Base-by-base conservation (phyloP, 2,113 vertebrate species). In the Oxyruncus cristatus region DNA sequence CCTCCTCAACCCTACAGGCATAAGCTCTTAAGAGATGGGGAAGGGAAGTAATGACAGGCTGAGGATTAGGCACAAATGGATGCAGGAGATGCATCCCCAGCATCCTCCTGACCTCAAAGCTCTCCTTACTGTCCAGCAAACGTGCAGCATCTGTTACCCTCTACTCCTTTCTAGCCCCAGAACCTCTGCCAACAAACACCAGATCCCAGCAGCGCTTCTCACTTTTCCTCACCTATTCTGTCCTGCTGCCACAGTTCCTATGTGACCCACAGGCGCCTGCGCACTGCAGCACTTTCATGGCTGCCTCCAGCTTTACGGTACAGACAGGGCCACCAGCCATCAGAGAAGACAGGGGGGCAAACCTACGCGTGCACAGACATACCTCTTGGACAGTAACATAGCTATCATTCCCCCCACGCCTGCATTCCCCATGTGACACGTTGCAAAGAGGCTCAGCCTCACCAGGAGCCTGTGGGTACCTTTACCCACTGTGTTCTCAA, bases 191-290 rank as follows among this genome's bases (percentile, higher is more conserved):
- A 28, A 15, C 26, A 28, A n/a, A 46, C 42, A 19, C 20, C 59
- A 59, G 55, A 50, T 47, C 37, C 72, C 73, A 80, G 37, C 46
- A 62, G 46, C 0, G 0, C 59, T 56, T 66, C 41, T 68, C 11
- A 1, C 12, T 62, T 42, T 32, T 37, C 83, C 63, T 77, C 75
- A 41, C 33, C 8, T 17, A 21, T 39, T 37, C 66, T 66, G 67
- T 49, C 88, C 30, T 30, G 26, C 71, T 80, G 10, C 8, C 24
- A 4, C 52, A 52, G 62, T 2, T 89, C n/a, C 66, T 32, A 41
- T 55, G 8, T 1, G n/a, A 88, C 30, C 58, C 0, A 1, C 41
- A 47, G 66, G 47, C 4, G 8, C n/a, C 8, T 1, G 20, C 24
- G 23, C 9, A 8, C 56, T 21, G 35, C 74, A 72, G 56, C 6